These are phyloP conservation scores for Drosophila lacertosa DNA, from an alignment of 1,140 invertebrate species.

Conservation along the genomic window DNA sequence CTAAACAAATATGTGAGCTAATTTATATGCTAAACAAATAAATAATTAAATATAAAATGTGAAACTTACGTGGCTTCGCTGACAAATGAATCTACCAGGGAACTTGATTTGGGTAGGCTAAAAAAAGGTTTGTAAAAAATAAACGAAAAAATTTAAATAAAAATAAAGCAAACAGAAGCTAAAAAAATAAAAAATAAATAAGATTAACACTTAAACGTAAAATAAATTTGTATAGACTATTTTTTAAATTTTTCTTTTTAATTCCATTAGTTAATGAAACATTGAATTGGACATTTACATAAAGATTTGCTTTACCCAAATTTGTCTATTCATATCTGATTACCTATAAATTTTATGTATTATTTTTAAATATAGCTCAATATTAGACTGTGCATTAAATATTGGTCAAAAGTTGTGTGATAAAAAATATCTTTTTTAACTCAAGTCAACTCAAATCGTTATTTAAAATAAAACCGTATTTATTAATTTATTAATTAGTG, in stretches of 20 bases:
- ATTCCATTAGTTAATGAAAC: too few relatives aligned
- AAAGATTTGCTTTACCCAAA: not conserved
- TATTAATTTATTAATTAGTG: too few relatives aligned
- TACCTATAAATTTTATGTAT: too few relatives aligned
- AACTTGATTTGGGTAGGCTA: conserved; percentile 62
- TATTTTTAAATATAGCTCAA: too few relatives aligned
- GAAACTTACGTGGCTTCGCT: conserved; percentile 79
- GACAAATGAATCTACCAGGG: conserved; percentile 75
- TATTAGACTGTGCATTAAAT: too few relatives aligned
- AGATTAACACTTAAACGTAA: not conserved
- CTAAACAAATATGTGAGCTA: not conserved
- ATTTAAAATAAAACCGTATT: too few relatives aligned
- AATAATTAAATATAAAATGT: conserved; percentile 19
- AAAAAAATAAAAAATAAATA: not conserved
- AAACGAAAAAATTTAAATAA: conserved; percentile 14
- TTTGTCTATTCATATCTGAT: not conserved
- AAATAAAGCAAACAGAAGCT: too few relatives aligned
- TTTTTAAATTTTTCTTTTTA: not conserved
- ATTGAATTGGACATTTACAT: too few relatives aligned
- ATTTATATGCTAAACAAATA: conserved; percentile 9
- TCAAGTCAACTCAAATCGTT: too few relatives aligned
- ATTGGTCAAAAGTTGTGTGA: too few relatives aligned
- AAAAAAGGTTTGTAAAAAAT: conserved; percentile 38
- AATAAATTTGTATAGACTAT: not conserved
- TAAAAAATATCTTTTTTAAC: too few relatives aligned